These are phyloP conservation scores for Augochlorella aurata DNA, from an alignment of 2,888 invertebrate species.

Conservation along the genomic window DNA sequence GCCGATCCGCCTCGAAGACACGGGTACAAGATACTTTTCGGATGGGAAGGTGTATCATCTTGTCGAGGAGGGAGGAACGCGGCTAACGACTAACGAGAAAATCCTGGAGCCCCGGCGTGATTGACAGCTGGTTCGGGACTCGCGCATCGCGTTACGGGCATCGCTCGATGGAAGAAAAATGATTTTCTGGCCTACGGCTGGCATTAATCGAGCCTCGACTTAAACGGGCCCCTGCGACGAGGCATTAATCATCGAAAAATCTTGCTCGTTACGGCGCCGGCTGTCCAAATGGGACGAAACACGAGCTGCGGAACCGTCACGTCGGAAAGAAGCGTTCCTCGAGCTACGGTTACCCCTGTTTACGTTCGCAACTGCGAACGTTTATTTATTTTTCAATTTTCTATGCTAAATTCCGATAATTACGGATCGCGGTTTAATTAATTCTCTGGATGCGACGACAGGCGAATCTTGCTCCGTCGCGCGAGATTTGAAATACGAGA, in stretches of 20 bases:
- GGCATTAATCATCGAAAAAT: slow-evolving; percentile 57
- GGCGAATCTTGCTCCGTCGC: too few species aligned
- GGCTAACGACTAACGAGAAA: slow-evolving; percentile 63
- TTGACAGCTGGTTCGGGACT: slow-evolving; percentile 50
- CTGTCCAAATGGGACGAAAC: background rate
- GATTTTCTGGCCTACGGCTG: slow-evolving; percentile 34
- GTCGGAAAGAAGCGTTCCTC: background rate
- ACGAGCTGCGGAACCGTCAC: slow-evolving; percentile 11
- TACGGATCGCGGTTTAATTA: background rate
- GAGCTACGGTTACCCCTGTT: background rate
- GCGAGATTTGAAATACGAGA: too few species aligned
- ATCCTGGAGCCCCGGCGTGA: slow-evolving; percentile 47
- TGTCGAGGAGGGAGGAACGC: slow-evolving; percentile 10
- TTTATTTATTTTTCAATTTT: background rate
- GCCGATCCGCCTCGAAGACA: background rate
- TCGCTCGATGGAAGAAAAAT: slow-evolving; percentile 59
- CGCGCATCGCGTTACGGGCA: slow-evolving; percentile 61
- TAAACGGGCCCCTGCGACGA: slow-evolving; percentile 38
- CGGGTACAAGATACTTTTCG: slow-evolving; percentile 18
- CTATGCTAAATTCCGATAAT: too few species aligned
- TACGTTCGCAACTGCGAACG: background rate
- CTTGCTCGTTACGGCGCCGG: slow-evolving; percentile 30
- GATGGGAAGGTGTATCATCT: slow-evolving; percentile 28
- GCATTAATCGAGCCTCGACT: slow-evolving; percentile 51
- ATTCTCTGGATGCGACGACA: background rate